phyloP scores from a whole-genome alignment of 2,113 vertebrate genomes.

The Cheirogaleus medius region DNA sequence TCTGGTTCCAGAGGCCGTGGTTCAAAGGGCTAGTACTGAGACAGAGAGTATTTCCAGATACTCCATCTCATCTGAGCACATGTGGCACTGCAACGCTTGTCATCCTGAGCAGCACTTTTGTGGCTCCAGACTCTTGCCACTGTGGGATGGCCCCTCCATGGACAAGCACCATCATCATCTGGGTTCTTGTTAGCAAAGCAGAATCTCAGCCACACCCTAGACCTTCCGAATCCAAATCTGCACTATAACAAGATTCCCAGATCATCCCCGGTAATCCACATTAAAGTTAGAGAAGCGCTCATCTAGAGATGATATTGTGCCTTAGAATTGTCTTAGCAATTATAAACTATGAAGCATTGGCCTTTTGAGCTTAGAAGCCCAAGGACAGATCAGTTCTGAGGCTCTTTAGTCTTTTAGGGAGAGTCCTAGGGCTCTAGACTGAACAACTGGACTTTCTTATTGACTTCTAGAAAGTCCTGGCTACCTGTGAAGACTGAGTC shows the following conservation, averaged over 20 bases:
- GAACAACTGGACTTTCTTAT: background rate
- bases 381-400: background rate
- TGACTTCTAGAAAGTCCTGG: background rate
- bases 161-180: background rate
- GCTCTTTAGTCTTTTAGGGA: background rate
- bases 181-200: background rate
- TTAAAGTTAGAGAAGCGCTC: background rate
- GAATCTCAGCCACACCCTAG: background rate
- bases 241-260: background rate
- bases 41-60: background rate
- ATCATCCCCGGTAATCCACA: background rate
- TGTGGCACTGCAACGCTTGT: background rate
- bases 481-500: fast-evolving
- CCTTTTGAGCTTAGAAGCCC: background rate
- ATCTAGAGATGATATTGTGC: background rate
- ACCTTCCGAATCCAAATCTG: background rate
- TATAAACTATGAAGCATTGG: background rate
- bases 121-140: background rate
- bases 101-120: background rate
- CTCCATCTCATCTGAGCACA: background rate
- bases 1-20: background rate
- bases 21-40: background rate
- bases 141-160: too few relatives aligned
- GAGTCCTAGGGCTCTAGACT: background rate
- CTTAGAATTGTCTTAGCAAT: background rate